Base-by-base conservation (phyloP, 2,113 vertebrate species). In the Xenus cinereus region DNA sequence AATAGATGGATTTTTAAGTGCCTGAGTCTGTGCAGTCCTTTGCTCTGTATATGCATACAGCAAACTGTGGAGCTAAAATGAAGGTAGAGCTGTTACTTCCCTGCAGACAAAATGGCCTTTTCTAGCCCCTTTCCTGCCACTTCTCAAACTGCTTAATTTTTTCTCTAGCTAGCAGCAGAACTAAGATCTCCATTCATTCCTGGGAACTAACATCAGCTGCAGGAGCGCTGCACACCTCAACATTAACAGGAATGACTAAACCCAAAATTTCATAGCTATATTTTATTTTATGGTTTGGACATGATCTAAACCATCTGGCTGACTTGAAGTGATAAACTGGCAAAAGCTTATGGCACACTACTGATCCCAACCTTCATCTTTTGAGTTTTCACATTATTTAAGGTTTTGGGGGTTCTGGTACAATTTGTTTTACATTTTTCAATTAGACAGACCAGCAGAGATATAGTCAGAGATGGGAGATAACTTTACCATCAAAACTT, bases 1-100 rank as follows among this genome's bases (percentile, higher is more conserved):
- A 87, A 39, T 16, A 92, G 85, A 90, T 87, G 73, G 45, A 82
- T 89, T 94, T 94, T 93, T 92, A 85, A 95, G 86, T 76, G 94
- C 62, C 77, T 87, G 57, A 63, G 66, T 66, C 74, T 92, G 26
- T 94, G 62, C 45, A 89, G 69, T 69, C 57, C n/a, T 91, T 77
- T 20, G 3, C 43, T 82, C 33, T 10, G 3, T 48, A 24, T n/a
- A 67, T 32, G 20, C 56, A 10, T 35, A 32, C 30, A 68, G 56
- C 62, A 72, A 32, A 33, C 30, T 56, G 33, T 59, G 53, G 19
- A 90, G 39, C 39, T 76, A 62, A 95, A 89, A 72, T 4, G 23
- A 82, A 69, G 48, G 39, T 17, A 66, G 73, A 69, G 16, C 45
- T 41, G 11, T 45, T 95, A 72, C 66, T 87, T 89, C 35, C 24